Conservation (phyloP, 1,140 invertebrate genomes). For the Drosophila erecta region DNA sequence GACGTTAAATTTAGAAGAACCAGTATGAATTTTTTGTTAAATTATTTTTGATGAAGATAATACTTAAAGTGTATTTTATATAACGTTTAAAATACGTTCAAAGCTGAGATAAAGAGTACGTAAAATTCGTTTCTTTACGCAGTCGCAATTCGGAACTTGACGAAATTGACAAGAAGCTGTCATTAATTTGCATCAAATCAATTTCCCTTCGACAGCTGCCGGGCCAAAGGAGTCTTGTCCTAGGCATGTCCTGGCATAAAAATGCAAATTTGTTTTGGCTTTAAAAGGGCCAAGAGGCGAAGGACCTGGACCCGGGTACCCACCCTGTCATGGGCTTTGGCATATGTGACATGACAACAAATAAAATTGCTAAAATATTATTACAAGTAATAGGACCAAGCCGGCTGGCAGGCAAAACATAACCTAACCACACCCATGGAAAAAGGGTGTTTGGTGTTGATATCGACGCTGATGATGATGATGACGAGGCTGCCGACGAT, state of each 20-base stretch:
- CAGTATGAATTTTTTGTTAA: neutral
- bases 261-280: constrained; percentile 71
- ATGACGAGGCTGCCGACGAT: constrained; percentile 51
- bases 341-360: constrained; percentile 80
- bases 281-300: constrained; percentile 32
- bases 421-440: constrained; percentile 13
- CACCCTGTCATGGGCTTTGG: constrained; percentile 25
- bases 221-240: constrained; percentile 29
- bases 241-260: constrained; percentile 66
- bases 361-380: constrained; percentile 80
- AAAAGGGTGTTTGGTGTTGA: constrained; percentile 75
- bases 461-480: constrained; percentile 50
- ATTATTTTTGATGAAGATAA: neutral
- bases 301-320: neutral
- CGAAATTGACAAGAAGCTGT: constrained; percentile 81
- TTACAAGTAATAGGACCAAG: constrained; percentile 78
- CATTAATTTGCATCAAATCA: constrained; percentile 84
- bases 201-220: constrained; percentile 75
- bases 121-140: constrained; percentile 31
- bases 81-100: neutral
- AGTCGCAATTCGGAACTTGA: constrained; percentile 23
- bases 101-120: constrained; percentile 28
- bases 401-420: constrained; percentile 27
- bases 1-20: rapidly evolving
- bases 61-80: neutral